phyloP scores from a whole-genome alignment of 2,888 invertebrate genomes.

The Ceratothoa steindachneri region DNA sequence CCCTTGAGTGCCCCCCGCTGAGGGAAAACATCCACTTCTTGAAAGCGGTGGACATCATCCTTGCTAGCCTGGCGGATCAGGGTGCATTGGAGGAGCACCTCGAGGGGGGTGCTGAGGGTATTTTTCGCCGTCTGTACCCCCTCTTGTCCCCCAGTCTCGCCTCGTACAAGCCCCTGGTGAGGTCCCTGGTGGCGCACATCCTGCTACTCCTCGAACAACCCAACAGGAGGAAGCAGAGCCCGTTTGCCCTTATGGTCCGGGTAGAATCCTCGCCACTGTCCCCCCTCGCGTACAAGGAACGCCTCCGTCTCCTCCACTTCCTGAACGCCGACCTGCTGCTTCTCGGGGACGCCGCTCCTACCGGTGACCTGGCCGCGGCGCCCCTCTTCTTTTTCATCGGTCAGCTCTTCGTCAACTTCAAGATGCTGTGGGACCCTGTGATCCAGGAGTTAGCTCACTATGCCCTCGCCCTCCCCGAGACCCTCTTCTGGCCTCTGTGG shows the following conservation, averaged over 20 bases:
- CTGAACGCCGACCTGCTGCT: constrained; percentile 17
- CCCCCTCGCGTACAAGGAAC: constrained; percentile 34
- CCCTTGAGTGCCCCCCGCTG: constrained; percentile 22
- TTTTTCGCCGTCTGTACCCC: constrained; percentile 26
- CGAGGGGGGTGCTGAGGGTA: constrained; percentile 17
- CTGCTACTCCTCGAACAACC: constrained; percentile 21
- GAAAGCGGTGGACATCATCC: constrained; percentile 32
- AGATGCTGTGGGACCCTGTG: constrained; percentile 26
- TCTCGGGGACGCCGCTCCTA: neutral
- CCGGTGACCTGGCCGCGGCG: constrained; percentile 17
- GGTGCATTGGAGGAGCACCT: constrained; percentile 7
- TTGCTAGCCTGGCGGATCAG: constrained; percentile 24
- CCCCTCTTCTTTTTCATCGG: constrained; percentile 35
- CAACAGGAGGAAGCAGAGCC: constrained; percentile 11
- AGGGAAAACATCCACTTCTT: constrained; percentile 35
- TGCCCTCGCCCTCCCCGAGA: constrained; percentile 23
- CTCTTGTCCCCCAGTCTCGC: constrained; percentile 33
- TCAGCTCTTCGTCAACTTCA: constrained; percentile 39
- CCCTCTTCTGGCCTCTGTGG: constrained; percentile 40
- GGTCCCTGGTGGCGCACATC: constrained; percentile 36
- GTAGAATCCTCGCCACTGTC: constrained; percentile 30
- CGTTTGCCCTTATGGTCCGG: constrained; percentile 34
- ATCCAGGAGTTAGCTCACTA: constrained; percentile 22
- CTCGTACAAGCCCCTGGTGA: constrained; percentile 27
- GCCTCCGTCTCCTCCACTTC: constrained; percentile 21